These are phyloP conservation scores for Acanthosoma haemorrhoidale DNA, from an alignment of 2,888 invertebrate species.

Conservation along the genomic window DNA sequence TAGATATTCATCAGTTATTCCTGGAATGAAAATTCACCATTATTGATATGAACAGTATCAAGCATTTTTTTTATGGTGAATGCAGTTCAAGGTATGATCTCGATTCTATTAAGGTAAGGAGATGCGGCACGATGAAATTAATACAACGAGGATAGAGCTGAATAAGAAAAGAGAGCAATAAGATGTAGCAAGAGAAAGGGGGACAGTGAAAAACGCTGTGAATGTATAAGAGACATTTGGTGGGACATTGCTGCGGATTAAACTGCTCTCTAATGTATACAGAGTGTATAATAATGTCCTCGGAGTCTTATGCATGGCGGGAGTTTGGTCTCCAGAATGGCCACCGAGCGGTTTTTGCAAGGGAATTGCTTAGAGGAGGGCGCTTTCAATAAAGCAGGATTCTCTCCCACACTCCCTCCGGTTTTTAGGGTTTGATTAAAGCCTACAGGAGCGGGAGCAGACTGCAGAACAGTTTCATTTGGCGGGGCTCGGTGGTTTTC, in stretches of 20 bases:
- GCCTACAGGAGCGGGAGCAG: neutral
- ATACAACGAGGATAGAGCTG: neutral
- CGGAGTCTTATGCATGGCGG: neutral
- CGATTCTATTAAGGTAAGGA: neutral
- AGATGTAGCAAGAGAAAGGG: neutral
- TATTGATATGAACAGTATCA: too few relatives aligned
- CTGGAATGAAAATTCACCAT: too few relatives aligned
- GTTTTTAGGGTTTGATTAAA: conserved; percentile 5
- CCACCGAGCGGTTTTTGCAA: neutral
- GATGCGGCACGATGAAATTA: neutral
- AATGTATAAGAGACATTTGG: conserved; percentile 3
- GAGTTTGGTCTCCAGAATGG: neutral
- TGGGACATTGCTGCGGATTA: conserved; percentile 11
- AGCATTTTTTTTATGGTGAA: too few relatives aligned
- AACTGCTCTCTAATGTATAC: conserved; percentile 18
- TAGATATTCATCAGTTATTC: too few relatives aligned
- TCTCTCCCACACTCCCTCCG: neutral
- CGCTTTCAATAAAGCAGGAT: neutral
- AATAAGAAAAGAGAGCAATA: conserved; percentile 10
- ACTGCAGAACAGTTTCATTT: neutral
- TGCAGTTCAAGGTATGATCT: too few relatives aligned
- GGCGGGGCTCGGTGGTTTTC: neutral
- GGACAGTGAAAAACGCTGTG: neutral
- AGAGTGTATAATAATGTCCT: conserved; percentile 19
- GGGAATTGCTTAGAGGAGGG: neutral